These are phyloP conservation scores for Hemichromis elongatus DNA, from an alignment of 2,113 vertebrate genomes.

Conservation along the genomic window DNA sequence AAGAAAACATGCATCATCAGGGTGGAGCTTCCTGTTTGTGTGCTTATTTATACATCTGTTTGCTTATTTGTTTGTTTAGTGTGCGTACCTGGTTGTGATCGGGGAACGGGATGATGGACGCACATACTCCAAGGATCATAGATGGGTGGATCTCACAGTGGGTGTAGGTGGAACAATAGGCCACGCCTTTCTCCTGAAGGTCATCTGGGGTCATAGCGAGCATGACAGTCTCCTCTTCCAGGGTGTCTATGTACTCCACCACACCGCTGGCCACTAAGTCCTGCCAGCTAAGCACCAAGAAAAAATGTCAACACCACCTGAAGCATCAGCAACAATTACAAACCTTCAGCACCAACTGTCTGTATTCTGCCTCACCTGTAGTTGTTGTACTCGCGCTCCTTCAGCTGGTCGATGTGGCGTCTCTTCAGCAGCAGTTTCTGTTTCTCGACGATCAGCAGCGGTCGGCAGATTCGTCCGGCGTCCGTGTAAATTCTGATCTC, in stretches of 20 bases:
- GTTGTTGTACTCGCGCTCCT: slow-evolving; percentile 98
- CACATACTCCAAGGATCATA: slow-evolving; percentile 98
- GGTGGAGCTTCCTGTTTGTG: neutral
- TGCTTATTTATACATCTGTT: neutral
- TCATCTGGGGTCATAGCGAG: slow-evolving; percentile 98
- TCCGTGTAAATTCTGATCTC: slow-evolving; percentile 98
- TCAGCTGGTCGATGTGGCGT: slow-evolving; percentile 95
- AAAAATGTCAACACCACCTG: neutral
- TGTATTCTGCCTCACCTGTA: slow-evolving; percentile 80
- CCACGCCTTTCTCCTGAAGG: slow-evolving; percentile 96
- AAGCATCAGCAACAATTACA: neutral
- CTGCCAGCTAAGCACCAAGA: slow-evolving; percentile 87
- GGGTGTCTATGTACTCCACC: slow-evolving; percentile 95
- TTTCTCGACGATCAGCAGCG: slow-evolving; percentile 95
- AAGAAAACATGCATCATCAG: neutral
- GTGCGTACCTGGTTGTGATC: slow-evolving; percentile 94
- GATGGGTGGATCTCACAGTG: slow-evolving; percentile 98
- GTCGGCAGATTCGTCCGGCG: slow-evolving; percentile 92
- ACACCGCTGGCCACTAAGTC: slow-evolving; percentile 96
- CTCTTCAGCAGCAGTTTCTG: slow-evolving; percentile 95
- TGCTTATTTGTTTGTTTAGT: neutral
- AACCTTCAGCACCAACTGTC: neutral
- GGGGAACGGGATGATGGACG: slow-evolving; percentile 97
- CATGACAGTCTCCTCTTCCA: slow-evolving; percentile 98
- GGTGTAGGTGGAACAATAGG: slow-evolving; percentile 95